Base-by-base conservation (phyloP, 2,113 vertebrate genomes). In the Nestor notabilis region DNA sequence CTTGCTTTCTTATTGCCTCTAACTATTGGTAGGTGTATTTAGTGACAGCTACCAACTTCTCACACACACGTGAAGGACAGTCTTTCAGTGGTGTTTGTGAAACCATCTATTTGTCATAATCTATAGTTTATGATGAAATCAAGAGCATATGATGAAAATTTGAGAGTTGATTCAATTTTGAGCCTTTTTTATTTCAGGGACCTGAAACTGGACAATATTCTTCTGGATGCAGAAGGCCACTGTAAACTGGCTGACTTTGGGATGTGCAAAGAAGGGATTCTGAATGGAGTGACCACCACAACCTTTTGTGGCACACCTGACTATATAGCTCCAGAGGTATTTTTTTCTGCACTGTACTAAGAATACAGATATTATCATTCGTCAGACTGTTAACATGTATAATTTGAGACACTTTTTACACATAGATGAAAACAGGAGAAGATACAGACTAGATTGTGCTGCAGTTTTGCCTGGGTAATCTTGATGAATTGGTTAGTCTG, bases 181-280 rank as follows among this genome's bases (percentile, higher is more conserved):
- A 9, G 16, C 33, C 47, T 93, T 89, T 83, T 85, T 76, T 93
- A 37, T 75, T 96, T 95, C 98, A 99, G 99, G 98, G 99, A 99
- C 97, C 98, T 99, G 97, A 99, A 99, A 99, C 98, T 99, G 98
- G 99, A 99, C 94, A 99, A 99, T 97, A 99, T 99, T 98, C 99
- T 99, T 92, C 96, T 99, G 97, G 99, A 99, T 74, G 99, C 99
- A 49, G 99, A 99, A 97, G 99, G 99, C 70, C 99, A 99, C 97
- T 99, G 99, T 97, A 99, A 99, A 97, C 98, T 99, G 96, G 99
- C 99, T 27, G 99, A 99, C 96, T 99, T 99, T 53, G 99, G 99
- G 35, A 99, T 99, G 99, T 99, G 99, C 95, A 99, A 99, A 92
- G 99, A 99, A 97, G 99, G 99, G 53, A 99, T 99, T 97, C 98